phyloP scores from a whole-genome alignment of 2,113 vertebrate genomes.

The Myotis brandtii region DNA sequence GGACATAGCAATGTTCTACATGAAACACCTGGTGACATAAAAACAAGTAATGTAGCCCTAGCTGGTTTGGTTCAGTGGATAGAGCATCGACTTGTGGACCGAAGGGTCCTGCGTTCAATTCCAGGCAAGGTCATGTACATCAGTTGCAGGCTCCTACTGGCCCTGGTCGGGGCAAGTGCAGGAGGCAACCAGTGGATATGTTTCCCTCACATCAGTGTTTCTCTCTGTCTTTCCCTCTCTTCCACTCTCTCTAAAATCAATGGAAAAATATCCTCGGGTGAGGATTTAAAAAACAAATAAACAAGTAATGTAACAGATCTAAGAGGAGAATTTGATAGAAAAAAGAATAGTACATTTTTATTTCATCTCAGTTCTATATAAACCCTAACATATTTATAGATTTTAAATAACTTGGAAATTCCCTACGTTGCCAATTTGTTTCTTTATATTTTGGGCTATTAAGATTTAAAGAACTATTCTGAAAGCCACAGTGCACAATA shows the following conservation, averaged over 20 bases:
- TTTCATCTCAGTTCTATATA: not conserved
- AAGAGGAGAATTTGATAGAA: not conserved
- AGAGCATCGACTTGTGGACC: too few relatives aligned
- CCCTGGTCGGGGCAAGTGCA: too few relatives aligned
- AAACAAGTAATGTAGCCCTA: conserved; percentile 18
- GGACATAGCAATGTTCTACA: not conserved
- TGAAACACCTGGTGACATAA: not conserved
- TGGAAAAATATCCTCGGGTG: too few relatives aligned
- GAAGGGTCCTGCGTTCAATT: too few relatives aligned
- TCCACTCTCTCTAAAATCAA: too few relatives aligned
- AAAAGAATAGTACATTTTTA: not conserved
- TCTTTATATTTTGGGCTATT: conserved; percentile 6
- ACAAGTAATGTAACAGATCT: not conserved
- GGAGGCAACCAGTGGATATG: too few relatives aligned
- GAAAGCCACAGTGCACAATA: not conserved
- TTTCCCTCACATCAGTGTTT: too few relatives aligned
- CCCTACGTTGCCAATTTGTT: not conserved
- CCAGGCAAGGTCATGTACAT: too few relatives aligned
- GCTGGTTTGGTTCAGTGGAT: too few relatives aligned
- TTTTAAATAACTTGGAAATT: conserved; percentile 30
- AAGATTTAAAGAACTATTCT: conserved; percentile 8
- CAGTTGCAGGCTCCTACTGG: too few relatives aligned
- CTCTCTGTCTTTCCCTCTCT: too few relatives aligned
- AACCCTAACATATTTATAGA: not conserved
- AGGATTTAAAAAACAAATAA: not conserved